Conservation (phyloP, 2,113 vertebrate genomes). For the Pleuronectes platessa region DNA sequence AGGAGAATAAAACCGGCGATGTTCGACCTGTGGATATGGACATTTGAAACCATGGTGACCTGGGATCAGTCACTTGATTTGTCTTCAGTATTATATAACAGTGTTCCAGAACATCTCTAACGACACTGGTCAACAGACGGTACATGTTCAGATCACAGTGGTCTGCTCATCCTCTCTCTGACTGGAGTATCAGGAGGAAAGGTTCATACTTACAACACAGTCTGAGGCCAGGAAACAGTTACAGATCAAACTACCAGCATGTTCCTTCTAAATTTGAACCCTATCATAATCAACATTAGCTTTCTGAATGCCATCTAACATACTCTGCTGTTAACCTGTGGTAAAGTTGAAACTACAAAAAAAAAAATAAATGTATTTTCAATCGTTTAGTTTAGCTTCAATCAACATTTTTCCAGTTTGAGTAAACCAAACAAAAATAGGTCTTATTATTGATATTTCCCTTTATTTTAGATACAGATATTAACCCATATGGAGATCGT, state of each 20-base stretch:
- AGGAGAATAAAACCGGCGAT: slow-evolving; percentile 94
- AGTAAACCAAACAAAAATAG: slow-evolving; percentile 51
- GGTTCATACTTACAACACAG: not conserved
- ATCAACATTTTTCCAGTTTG: slow-evolving; percentile 56
- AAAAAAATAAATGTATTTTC: slow-evolving; percentile 53
- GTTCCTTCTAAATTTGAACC: slow-evolving; percentile 58
- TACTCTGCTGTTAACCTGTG: slow-evolving; percentile 67
- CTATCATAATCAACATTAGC: slow-evolving; percentile 58
- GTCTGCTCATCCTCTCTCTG: slow-evolving; percentile 40
- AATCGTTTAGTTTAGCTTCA: slow-evolving; percentile 51
- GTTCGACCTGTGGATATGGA: slow-evolving; percentile 97
- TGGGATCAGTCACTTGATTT: slow-evolving; percentile 23
- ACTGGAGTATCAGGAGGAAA: slow-evolving; percentile 24
- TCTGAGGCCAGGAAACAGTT: slow-evolving; percentile 14
- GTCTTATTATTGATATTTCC: slow-evolving; percentile 50
- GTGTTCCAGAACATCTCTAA: slow-evolving; percentile 35
- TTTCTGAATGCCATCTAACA: slow-evolving; percentile 62
- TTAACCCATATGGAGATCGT: slow-evolving; percentile 53
- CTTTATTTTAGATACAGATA: slow-evolving; percentile 69
- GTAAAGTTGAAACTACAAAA: slow-evolving; percentile 60
- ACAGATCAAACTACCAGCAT: slow-evolving; percentile 70
- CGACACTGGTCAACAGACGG: slow-evolving; percentile 48
- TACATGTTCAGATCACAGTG: slow-evolving; percentile 44
- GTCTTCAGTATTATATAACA: slow-evolving; percentile 18
- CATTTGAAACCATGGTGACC: slow-evolving; percentile 83